These are phyloP conservation scores for Tragulus kanchil DNA, from an alignment of 2,113 vertebrate genomes.

Conservation along the genomic window DNA sequence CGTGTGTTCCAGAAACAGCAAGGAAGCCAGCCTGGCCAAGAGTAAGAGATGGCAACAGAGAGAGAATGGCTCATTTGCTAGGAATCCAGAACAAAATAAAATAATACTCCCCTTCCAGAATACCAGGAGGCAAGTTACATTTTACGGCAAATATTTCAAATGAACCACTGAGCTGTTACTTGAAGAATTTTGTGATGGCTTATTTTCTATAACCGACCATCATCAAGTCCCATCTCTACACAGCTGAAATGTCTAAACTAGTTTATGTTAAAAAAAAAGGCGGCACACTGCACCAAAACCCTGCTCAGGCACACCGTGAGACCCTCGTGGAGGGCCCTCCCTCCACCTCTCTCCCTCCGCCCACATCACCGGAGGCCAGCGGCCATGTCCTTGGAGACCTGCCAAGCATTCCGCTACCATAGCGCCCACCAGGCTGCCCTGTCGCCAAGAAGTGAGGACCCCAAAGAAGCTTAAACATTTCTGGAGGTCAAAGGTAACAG, in stretches of 20 bases:
- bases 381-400: too few relatives aligned
- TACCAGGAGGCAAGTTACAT: background rate
- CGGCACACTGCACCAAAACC: background rate
- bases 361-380: background rate
- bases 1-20: constrained; percentile 44
- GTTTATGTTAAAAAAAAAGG: background rate
- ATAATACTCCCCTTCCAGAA: background rate
- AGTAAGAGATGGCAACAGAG: background rate
- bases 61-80: background rate
- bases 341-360: background rate
- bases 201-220: background rate
- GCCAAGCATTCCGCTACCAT: fast-evolving
- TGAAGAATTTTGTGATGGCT: constrained; percentile 30
- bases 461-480: background rate
- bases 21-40: background rate
- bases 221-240: background rate
- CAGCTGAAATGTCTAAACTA: background rate
- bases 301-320: fast-evolving
- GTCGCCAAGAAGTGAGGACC: background rate
- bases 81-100: background rate
- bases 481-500: background rate
- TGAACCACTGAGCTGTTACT: background rate
- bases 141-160: constrained; percentile 49
- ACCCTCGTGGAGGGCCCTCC: background rate
- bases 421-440: background rate